These are phyloP conservation scores for Macropis europaea DNA, from an alignment of 2,888 invertebrate genomes.

Conservation along the genomic window DNA sequence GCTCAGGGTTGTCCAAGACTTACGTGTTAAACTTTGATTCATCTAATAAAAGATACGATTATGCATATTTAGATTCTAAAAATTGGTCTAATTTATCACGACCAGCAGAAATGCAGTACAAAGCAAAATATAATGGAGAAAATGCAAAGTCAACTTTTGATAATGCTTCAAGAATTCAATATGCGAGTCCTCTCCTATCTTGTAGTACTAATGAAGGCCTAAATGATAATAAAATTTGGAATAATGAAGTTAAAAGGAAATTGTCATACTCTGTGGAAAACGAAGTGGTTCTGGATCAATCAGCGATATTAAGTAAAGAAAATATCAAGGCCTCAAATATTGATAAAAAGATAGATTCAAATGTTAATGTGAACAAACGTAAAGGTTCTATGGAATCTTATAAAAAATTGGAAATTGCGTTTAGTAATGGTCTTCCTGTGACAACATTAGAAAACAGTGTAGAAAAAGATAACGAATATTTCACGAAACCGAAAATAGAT, in stretches of 20 bases:
- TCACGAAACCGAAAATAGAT: background rate
- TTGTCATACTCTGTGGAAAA: background rate
- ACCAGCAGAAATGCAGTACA: background rate
- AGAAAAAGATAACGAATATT: background rate
- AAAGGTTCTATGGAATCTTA: background rate
- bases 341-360: background rate
- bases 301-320: background rate
- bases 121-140: background rate
- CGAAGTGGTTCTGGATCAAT: background rate
- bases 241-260: background rate
- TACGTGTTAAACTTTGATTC: background rate
- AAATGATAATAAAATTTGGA: background rate
- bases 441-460: background rate
- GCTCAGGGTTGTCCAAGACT: background rate
- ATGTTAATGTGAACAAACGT: background rate
- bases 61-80: background rate
- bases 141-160: background rate
- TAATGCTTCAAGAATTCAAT: background rate
- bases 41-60: background rate
- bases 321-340: background rate
- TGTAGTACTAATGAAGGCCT: background rate
- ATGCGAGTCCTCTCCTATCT: background rate
- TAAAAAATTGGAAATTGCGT: background rate
- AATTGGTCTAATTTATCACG: background rate
- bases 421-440: background rate